Conservation (phyloP, 2,888 invertebrate species). For the Zhuqinia jingwanae region DNA sequence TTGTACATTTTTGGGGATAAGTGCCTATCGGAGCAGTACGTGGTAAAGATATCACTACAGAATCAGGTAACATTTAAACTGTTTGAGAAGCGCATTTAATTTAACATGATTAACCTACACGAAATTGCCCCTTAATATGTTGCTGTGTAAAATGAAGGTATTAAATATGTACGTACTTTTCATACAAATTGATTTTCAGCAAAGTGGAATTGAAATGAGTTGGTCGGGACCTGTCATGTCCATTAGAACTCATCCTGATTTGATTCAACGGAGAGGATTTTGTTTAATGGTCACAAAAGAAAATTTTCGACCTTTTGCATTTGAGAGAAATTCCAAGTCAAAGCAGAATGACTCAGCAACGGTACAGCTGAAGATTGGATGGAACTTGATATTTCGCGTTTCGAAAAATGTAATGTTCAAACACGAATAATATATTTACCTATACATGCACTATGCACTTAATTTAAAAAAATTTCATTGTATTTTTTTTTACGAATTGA, state of each 20-base stretch:
- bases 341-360: not conserved
- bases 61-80: not conserved
- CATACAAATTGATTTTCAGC: not conserved
- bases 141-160: too few species aligned
- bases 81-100: too few species aligned
- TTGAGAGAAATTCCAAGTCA: not conserved
- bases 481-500: too few species aligned
- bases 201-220: not conserved
- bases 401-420: too few species aligned
- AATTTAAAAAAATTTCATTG: too few species aligned
- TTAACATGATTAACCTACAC: too few species aligned
- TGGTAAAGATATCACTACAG: not conserved
- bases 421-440: too few species aligned
- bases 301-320: not conserved
- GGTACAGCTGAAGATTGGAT: not conserved
- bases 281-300: not conserved
- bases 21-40: not conserved
- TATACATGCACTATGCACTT: too few species aligned
- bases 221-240: not conserved
- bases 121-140: too few species aligned
- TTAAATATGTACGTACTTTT: not conserved
- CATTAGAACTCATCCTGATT: not conserved
- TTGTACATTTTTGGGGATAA: not conserved
- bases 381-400: not conserved
- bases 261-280: not conserved